Base-by-base conservation (phyloP, 2,797 vertebrate genomes). In the Premnoplex brunnescens region DNA sequence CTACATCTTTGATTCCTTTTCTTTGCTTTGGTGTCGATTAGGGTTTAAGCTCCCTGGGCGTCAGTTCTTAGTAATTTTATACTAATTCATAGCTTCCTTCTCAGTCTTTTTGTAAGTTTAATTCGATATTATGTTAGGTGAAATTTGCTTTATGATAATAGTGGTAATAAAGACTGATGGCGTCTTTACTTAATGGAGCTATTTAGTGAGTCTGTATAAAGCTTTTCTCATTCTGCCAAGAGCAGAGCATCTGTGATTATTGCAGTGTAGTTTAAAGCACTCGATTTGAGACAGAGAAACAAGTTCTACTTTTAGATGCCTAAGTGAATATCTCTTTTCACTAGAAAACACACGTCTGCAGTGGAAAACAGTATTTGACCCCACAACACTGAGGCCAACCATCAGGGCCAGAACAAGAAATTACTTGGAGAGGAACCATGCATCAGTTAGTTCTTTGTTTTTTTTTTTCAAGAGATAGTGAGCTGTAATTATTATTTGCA, bases 211-310 rank as follows among this genome's bases (percentile, higher is more conserved):
- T 93, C 56, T 87, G 6, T 55, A 77, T 83, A 79, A 83, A 95
- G 93, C 41, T 92, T 93, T 87, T 77, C 51, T 80, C 66, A 91
- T 94, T 92, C 89, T 93, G 93, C 95, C 93, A 83, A 85, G 91
- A 97, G 92, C 92, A 93, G 87, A 94, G 89, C 92, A 95, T 92
- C 95, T 97, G 94, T 96, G 94, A 88, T 88, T 80, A 59, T 88
- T 77, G 69, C 72, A 77, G 34, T 17, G 22, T n/a, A 55, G 84
- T 94, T 91, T 92, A 80, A 94, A 89, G 68, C n/a, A 66, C 49
- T 88, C n/a, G 4, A 4, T 89, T 86, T 71, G 28, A 89, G 49
- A 83, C 24, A 56, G 62, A 71, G 56, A 91, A 28, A 48, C 63
- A 86, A 77, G 46, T 72, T 89, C 68, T 89, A 27, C 56, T 89